Evolutionary conservation across 2,797 vertebrate species (phyloP).

Genomic region (Pipistrellus nathusii): DNA sequence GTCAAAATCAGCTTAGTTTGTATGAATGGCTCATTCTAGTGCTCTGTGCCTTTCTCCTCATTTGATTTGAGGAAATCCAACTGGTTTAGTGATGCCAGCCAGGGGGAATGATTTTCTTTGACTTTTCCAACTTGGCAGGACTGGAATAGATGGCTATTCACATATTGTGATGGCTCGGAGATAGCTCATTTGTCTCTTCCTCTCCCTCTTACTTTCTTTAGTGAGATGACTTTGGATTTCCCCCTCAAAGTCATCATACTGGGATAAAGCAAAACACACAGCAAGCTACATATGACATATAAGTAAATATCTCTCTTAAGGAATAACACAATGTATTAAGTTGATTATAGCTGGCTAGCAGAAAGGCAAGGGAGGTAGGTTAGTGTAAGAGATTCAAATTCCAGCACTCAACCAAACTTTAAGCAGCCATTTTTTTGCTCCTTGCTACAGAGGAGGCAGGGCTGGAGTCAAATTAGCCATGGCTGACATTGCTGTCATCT

Average conservation of each 20-base stretch:
- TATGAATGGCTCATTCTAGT: constrained; percentile 84
- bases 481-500: neutral
- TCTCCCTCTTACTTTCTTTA: constrained; percentile 10
- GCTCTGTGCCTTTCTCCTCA: constrained; percentile 76
- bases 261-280: constrained; percentile 55
- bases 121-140: constrained; percentile 58
- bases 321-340: constrained; percentile 59
- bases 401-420: neutral
- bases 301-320: constrained; percentile 43
- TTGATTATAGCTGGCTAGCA: constrained; percentile 23
- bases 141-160: constrained; percentile 40
- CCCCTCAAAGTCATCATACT: constrained; percentile 42
- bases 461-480: neutral
- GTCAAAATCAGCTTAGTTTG: constrained; percentile 85
- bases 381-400: constrained; percentile 52
- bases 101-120: constrained; percentile 53
- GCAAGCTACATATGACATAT: constrained; percentile 49
- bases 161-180: constrained; percentile 26
- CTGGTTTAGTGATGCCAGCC: constrained; percentile 46
- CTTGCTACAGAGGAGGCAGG: neutral
- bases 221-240: constrained; percentile 10
- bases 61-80: constrained; percentile 83
- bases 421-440: neutral
- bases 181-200: constrained; percentile 40
- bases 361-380: neutral